Evolutionary conservation across 2,888 invertebrate species (phyloP), one percentile per base, ranked within the genome.

Genomic region (Acanthosoma haemorrhoidale): DNA sequence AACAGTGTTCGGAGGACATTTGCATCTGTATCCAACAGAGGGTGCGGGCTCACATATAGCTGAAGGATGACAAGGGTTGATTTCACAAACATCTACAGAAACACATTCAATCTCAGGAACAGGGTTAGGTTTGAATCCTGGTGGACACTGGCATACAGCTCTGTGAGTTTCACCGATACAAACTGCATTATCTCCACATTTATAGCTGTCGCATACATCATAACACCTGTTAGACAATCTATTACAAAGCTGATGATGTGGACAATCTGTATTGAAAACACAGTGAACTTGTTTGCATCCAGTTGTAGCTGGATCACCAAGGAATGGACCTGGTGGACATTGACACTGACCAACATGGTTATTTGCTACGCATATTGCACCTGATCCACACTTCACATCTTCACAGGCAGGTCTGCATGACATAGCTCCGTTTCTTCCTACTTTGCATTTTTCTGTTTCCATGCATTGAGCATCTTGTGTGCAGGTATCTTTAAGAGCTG

Each of bases 281-380:
- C 93, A 94, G 3, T 92, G 90, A 5, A 93, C 92, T 69, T 87
- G 84, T 80, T 87, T 84, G 77, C 92, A 92, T 67, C 93, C 92
- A 71, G 84, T 84, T 71, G 83, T 82, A 77, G 89, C 88, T 0
- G 94, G 92, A 82, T 94, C 89, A 3, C 94, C 94, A 9, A 91
- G 88, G 78, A 87, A 94, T 1, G 90, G 87, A 16, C 94, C 94
- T 6, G 90, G 88, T 16, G 94, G 94, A 78, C 95, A 95, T 76
- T 92, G 91, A 77, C 95, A 95, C 79, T 91, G 89, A 0, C 92
- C 90, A 13, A 89, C 89, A 79, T 95, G 94, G 77, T 94, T 94
- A 77, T 94, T 92, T 2, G 92, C 91, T 8, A 93, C 85, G 78
- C 95, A 95, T 16, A 94, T 83, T 6, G 95, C 93, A 74, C 90